Conservation (phyloP, 1,140 invertebrate genomes). For the Anadara kagoshimensis region DNA sequence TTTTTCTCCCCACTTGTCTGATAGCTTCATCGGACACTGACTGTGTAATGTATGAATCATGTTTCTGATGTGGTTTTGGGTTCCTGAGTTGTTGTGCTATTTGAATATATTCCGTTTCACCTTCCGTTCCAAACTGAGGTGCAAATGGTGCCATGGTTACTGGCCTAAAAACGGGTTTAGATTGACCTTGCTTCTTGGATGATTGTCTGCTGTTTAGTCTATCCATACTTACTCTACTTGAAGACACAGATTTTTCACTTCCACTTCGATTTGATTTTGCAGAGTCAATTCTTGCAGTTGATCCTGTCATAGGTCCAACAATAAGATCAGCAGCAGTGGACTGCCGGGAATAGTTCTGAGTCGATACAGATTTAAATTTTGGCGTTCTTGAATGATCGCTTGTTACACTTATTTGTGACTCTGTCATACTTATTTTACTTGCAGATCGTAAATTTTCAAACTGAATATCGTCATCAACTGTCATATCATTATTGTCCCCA, state of each 20-base stretch:
- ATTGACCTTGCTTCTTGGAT: slow-evolving; percentile 21
- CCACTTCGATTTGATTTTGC: slow-evolving; percentile 11
- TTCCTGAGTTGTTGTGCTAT: slow-evolving; percentile 48
- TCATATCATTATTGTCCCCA: neutral
- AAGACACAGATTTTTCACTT: slow-evolving; percentile 15
- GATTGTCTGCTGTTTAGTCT: slow-evolving; percentile 20
- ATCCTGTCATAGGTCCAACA: slow-evolving; percentile 30
- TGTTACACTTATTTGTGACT: slow-evolving; percentile 14
- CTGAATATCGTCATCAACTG: neutral
- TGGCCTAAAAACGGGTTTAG: neutral
- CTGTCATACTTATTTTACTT: slow-evolving; percentile 22
- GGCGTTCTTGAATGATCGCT: slow-evolving; percentile 28
- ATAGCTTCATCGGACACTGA: slow-evolving; percentile 30
- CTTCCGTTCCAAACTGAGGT: slow-evolving; percentile 35
- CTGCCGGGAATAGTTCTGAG: slow-evolving; percentile 20
- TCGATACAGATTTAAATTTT: slow-evolving; percentile 25
- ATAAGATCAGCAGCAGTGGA: slow-evolving; percentile 15
- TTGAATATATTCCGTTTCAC: slow-evolving; percentile 57
- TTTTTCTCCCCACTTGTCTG: slow-evolving; percentile 34
- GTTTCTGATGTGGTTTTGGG: slow-evolving; percentile 15
- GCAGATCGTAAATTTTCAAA: slow-evolving; percentile 15
- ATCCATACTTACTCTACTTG: slow-evolving; percentile 18
- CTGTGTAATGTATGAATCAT: slow-evolving; percentile 26
- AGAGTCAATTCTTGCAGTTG: slow-evolving; percentile 30
- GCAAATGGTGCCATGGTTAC: slow-evolving; percentile 17